These are phyloP conservation scores for Achlya flavicornis DNA, from an alignment of 2,888 invertebrate species.

Conservation along the genomic window DNA sequence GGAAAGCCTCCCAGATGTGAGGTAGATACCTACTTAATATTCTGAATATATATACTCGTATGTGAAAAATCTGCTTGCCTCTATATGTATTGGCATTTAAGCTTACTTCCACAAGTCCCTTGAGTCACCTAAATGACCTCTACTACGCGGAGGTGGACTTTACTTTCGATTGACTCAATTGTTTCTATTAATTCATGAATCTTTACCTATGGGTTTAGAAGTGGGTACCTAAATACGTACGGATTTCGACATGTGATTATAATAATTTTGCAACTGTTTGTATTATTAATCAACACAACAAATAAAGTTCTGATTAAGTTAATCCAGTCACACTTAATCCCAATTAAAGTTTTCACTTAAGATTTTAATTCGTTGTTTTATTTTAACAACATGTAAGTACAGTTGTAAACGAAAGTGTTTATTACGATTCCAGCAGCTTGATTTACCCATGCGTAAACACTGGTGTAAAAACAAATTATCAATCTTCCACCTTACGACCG, in stretches of 20 bases:
- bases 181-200: not conserved
- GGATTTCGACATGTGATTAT: too few species aligned
- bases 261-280: too few species aligned
- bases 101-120: not conserved
- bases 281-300: not conserved
- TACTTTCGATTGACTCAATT: not conserved
- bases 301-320: too few species aligned
- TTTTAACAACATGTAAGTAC: constrained; percentile 13
- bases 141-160: not conserved
- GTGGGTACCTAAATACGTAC: too few species aligned
- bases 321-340: not conserved
- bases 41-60: not conserved
- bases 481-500: constrained; percentile 25
- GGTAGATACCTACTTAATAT: constrained; percentile 38
- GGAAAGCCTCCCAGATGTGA: constrained; percentile 53
- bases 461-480: constrained; percentile 36
- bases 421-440: constrained; percentile 38
- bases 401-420: constrained; percentile 36
- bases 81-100: not conserved
- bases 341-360: not conserved
- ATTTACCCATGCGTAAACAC: constrained; percentile 41
- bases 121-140: constrained; percentile 2
- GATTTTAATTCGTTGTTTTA: not conserved
- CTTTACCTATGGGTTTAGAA: not conserved
- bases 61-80: not conserved